Evolutionary conservation across 2,888 invertebrate genomes (phyloP).

Genomic region (Himalopsyche anomala): DNA sequence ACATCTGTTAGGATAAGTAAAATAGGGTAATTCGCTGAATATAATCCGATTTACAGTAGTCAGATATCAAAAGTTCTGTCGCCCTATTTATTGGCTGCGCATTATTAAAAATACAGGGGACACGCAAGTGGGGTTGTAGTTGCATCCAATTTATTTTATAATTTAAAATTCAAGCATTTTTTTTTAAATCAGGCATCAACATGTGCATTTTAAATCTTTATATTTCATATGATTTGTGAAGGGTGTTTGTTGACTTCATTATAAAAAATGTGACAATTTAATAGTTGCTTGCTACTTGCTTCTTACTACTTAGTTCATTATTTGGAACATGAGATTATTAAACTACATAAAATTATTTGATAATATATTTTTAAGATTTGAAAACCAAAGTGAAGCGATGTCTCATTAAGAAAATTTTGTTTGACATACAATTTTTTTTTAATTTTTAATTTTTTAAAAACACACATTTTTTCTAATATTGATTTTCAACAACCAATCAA

Average conservation of each 20-base stretch:
- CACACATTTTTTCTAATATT: too few relatives aligned
- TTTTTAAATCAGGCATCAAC: slow-evolving; percentile 50
- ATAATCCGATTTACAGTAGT: slow-evolving; percentile 1
- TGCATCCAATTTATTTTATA: slow-evolving; percentile 55
- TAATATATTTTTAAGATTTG: too few relatives aligned
- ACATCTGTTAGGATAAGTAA: slow-evolving; percentile 13
- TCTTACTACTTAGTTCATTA: too few relatives aligned
- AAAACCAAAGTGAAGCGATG: too few relatives aligned
- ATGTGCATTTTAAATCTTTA: slow-evolving; percentile 13
- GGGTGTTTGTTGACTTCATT: background rate
- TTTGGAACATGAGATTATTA: too few relatives aligned
- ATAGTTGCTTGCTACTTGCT: too few relatives aligned
- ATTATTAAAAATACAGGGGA: background rate
- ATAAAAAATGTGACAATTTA: background rate
- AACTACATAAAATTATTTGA: too few relatives aligned
- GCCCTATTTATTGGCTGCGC: background rate
- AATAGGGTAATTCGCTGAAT: background rate
- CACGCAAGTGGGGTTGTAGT: background rate
- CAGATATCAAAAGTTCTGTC: slow-evolving; percentile 24
- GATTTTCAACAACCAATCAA: too few relatives aligned
- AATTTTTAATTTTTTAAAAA: too few relatives aligned
- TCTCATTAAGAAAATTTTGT: too few relatives aligned
- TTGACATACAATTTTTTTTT: too few relatives aligned
- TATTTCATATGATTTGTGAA: background rate
- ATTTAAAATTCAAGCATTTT: slow-evolving; percentile 47